These are phyloP conservation scores for Zoroaster sp. DNA, from an alignment of 53 echinoderm and acorn worm species.

Conservation along the genomic window DNA sequence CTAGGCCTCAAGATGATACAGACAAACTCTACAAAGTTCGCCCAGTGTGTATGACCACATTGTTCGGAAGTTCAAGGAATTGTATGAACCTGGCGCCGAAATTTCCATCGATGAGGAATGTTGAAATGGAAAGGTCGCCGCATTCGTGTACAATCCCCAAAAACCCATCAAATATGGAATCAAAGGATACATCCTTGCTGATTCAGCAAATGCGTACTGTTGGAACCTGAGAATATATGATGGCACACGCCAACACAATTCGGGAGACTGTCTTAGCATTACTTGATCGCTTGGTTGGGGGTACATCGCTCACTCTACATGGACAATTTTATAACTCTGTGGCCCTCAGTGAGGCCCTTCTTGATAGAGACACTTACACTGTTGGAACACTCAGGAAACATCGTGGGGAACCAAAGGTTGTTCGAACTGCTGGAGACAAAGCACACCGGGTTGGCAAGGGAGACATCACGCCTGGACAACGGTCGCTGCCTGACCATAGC, in stretches of 20 bases:
- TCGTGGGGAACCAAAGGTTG: too few relatives aligned
- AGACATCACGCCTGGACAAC: not conserved
- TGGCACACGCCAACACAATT: too few relatives aligned
- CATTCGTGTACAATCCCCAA: not conserved
- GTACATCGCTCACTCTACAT: too few relatives aligned
- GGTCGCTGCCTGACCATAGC: not conserved
- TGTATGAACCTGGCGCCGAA: not conserved
- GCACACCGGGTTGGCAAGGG: not conserved
- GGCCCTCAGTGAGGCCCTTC: too few relatives aligned
- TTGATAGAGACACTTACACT: too few relatives aligned
- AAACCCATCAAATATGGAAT: not conserved
- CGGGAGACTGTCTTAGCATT: too few relatives aligned
- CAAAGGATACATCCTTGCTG: too few relatives aligned
- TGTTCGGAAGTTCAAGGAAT: not conserved
- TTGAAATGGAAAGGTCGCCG: not conserved
- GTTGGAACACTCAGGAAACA: too few relatives aligned
- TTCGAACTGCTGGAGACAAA: not conserved
- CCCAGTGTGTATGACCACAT: not conserved
- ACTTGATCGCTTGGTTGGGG: too few relatives aligned
- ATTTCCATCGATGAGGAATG: not conserved
- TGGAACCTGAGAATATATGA: too few relatives aligned
- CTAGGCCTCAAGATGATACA: not conserved
- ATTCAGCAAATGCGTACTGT: too few relatives aligned
- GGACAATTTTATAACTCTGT: too few relatives aligned
- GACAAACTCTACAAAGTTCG: not conserved